Percentiles rank a stretch among this genome's conserved stretches.
These are phyloP conservation scores for Xestia ashworthii DNA, from an alignment of 2,888 invertebrate species.

Conservation along the genomic window DNA sequence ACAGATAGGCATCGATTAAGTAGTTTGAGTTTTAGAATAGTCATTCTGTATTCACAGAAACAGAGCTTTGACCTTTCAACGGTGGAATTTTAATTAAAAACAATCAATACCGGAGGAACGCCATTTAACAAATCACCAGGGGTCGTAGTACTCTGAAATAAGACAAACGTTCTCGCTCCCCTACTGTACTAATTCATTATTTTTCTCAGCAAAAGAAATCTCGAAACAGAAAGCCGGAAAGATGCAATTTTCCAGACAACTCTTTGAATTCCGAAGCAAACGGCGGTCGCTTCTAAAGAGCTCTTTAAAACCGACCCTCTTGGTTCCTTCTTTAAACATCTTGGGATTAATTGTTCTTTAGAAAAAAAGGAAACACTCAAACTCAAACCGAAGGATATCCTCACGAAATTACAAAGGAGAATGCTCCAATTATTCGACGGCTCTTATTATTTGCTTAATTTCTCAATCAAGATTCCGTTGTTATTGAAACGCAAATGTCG, in stretches of 20 bases:
- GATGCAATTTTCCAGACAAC: slow-evolving; percentile 57
- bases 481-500: slow-evolving; percentile 47
- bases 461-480: slow-evolving; percentile 46
- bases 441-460: slow-evolving; percentile 54
- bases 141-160: slow-evolving; percentile 20
- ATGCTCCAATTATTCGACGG: slow-evolving; percentile 33
- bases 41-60: background rate
- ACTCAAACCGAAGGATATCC: slow-evolving; percentile 47
- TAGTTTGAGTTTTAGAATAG: background rate
- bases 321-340: slow-evolving; percentile 39
- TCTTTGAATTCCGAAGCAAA: slow-evolving; percentile 52
- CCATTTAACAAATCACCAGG: slow-evolving; percentile 23
- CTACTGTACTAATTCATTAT: slow-evolving; percentile 30
- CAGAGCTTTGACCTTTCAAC: slow-evolving; percentile 21
- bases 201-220: slow-evolving; percentile 44
- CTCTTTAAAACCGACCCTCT: slow-evolving; percentile 48
- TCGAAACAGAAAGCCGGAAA: slow-evolving; percentile 41
- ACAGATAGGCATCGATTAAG: background rate
- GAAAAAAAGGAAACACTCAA: slow-evolving; percentile 51
- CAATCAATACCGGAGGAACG: slow-evolving; percentile 36
- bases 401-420: slow-evolving; percentile 34
- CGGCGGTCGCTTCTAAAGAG: slow-evolving; percentile 31
- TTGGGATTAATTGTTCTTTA: slow-evolving; percentile 56
- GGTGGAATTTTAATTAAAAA: slow-evolving; percentile 57
- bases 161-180: slow-evolving; percentile 36